A percentile compares a stretch with the other conserved stretches of the same genome.
phyloP scores from a whole-genome alignment of 2,113 vertebrate genomes.

The Lampris megalopsis region DNA sequence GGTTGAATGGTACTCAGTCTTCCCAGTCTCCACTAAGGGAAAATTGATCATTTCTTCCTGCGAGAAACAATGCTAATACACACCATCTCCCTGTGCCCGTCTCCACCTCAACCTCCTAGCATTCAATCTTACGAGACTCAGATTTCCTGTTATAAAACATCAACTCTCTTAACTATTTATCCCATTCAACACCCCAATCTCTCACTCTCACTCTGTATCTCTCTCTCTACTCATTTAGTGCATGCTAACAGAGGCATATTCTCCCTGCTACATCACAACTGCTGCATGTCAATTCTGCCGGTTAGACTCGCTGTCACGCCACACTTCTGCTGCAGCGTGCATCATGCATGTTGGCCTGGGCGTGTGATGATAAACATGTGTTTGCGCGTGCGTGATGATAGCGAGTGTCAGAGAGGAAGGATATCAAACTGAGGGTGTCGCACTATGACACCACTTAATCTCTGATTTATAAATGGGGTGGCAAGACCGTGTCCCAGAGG shows the following conservation, averaged over 20 bases:
- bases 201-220: constrained; percentile 21
- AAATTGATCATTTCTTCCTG: too few relatives aligned
- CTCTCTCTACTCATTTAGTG: constrained; percentile 50
- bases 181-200: neutral
- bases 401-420: constrained; percentile 6
- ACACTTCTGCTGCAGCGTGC: constrained; percentile 38
- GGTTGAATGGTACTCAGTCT: neutral
- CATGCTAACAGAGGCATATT: constrained; percentile 44
- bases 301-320: constrained; percentile 68
- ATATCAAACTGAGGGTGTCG: constrained; percentile 18
- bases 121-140: neutral
- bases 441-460: constrained; percentile 26
- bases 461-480: constrained; percentile 8
- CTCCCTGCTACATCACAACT: constrained; percentile 65
- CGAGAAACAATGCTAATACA: neutral
- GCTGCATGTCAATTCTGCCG: constrained; percentile 66
- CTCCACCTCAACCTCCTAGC: neutral
- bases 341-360: constrained; percentile 59
- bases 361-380: constrained; percentile 25
- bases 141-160: constrained; percentile 12
- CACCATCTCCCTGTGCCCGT: neutral
- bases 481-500: too few relatives aligned
- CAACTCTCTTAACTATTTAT: neutral
- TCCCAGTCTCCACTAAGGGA: too few relatives aligned
- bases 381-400: neutral